phyloP scores from a whole-genome alignment of 2,113 vertebrate genomes.

The Syngnathus scovelli region DNA sequence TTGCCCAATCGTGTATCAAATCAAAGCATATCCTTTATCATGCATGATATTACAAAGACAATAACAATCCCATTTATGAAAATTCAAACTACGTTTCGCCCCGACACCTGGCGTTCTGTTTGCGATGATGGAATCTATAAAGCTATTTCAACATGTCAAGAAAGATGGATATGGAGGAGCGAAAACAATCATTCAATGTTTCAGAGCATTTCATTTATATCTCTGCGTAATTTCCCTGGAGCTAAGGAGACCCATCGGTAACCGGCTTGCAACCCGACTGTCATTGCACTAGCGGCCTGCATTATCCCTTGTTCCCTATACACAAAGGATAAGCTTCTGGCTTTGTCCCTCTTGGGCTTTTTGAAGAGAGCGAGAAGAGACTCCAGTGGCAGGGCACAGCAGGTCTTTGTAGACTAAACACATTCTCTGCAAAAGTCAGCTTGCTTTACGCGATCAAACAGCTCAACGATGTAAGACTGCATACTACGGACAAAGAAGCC shows the following conservation, averaged over 20 bases:
- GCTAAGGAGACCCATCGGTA: conserved; percentile 37
- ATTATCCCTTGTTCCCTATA: conserved; percentile 21
- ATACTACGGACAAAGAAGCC: conserved; percentile 17
- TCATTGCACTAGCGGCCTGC: not conserved
- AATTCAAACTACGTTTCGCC: not conserved
- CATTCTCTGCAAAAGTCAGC: conserved; percentile 37
- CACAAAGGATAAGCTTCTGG: conserved; percentile 48
- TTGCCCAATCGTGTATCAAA: not conserved
- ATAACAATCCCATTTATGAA: not conserved
- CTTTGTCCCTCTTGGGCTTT: conserved; percentile 52
- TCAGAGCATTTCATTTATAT: conserved; percentile 47
- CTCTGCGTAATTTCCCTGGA: conserved; percentile 52
- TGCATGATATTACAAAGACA: not conserved
- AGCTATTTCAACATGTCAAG: conserved; percentile 23
- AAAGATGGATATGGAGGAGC: conserved; percentile 29
- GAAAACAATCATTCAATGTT: conserved; percentile 36
- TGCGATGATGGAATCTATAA: conserved; percentile 36
- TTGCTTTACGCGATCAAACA: conserved; percentile 56
- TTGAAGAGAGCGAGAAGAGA: conserved; percentile 55
- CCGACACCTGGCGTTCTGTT: conserved; percentile 4
- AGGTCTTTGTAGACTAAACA: conserved; percentile 47
- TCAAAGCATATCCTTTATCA: not conserved
- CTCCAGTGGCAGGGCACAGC: conserved; percentile 40
- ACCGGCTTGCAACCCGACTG: conserved; percentile 40
- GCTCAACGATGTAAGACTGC: conserved; percentile 28